These are phyloP conservation scores for Physeter macrocephalus DNA, from an alignment of 2,113 vertebrate species.

Conservation along the genomic window DNA sequence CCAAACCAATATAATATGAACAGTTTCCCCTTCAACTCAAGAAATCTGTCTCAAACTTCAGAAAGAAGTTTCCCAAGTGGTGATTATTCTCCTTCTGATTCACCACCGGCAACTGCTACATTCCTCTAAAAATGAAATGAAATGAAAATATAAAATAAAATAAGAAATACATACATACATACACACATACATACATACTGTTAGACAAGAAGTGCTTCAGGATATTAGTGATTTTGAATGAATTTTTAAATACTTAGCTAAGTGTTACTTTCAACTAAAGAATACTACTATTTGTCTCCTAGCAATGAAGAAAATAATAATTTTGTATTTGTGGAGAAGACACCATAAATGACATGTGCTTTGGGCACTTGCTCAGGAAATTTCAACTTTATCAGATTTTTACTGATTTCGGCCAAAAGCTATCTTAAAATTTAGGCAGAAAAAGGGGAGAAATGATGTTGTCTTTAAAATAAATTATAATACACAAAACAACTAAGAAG, in stretches of 20 bases:
- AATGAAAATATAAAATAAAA: not conserved
- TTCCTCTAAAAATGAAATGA: slow-evolving; percentile 56
- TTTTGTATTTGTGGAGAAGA: not conserved
- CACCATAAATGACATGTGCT: not conserved
- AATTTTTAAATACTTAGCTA: slow-evolving; percentile 56
- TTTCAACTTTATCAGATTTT: slow-evolving; percentile 2
- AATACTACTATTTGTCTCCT: slow-evolving; percentile 23
- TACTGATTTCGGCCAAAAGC: slow-evolving; percentile 3
- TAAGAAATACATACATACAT: accelerated
- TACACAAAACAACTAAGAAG: slow-evolving; percentile 8
- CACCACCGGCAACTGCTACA: slow-evolving; percentile 33
- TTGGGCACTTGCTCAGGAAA: not conserved
- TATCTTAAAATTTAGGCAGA: not conserved
- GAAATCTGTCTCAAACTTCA: slow-evolving; percentile 55
- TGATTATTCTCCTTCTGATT: slow-evolving; percentile 52
- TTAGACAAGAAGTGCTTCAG: slow-evolving; percentile 56
- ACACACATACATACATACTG: not conserved
- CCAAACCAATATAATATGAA: not conserved
- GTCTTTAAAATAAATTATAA: slow-evolving; percentile 8
- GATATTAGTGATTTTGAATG: slow-evolving; percentile 40
- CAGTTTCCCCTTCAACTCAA: slow-evolving; percentile 27
- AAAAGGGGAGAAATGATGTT: not conserved
- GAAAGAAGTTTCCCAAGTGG: slow-evolving; percentile 54
- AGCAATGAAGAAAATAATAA: not conserved
- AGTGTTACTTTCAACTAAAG: slow-evolving; percentile 18